Percentiles rank a stretch among this genome's conserved stretches.
phyloP scores from a whole-genome alignment of 2,113 vertebrate species.

The Naja naja region DNA sequence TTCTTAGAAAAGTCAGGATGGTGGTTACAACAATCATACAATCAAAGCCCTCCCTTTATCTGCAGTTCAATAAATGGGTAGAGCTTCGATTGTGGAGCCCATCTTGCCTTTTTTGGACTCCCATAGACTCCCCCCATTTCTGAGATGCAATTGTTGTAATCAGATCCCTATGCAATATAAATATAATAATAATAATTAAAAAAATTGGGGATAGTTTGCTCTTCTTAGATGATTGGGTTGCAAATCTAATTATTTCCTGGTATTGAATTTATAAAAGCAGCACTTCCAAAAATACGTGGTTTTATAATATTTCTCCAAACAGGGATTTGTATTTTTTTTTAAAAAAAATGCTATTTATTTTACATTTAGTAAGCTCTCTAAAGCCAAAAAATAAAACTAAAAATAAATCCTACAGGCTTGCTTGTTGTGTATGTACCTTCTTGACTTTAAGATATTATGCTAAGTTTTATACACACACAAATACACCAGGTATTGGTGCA shows the following conservation, averaged over 20 bases:
- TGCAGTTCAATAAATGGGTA: background rate
- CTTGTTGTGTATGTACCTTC: background rate
- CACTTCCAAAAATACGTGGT: background rate
- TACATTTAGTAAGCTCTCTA: background rate
- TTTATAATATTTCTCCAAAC: background rate
- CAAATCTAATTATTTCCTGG: background rate
- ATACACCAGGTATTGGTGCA: no score
- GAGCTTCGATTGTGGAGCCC: background rate
- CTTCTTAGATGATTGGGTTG: background rate
- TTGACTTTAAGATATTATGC: background rate
- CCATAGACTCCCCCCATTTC: background rate
- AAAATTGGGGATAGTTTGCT: background rate
- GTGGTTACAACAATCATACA: background rate
- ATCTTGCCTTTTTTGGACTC: background rate
- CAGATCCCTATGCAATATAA: background rate
- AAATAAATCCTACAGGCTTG: background rate
- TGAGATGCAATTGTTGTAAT: background rate
- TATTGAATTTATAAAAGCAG: background rate
- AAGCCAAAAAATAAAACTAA: background rate
- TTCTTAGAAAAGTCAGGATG: background rate
- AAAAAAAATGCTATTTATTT: background rate
- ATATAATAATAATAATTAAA: background rate
- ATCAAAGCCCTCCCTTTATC: background rate
- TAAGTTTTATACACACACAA: background rate
- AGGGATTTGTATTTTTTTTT: background rate